Evolutionary conservation across 2,888 invertebrate species (phyloP), one percentile per base, ranked within the genome.

Genomic region (Melinopterus prodromus): DNA sequence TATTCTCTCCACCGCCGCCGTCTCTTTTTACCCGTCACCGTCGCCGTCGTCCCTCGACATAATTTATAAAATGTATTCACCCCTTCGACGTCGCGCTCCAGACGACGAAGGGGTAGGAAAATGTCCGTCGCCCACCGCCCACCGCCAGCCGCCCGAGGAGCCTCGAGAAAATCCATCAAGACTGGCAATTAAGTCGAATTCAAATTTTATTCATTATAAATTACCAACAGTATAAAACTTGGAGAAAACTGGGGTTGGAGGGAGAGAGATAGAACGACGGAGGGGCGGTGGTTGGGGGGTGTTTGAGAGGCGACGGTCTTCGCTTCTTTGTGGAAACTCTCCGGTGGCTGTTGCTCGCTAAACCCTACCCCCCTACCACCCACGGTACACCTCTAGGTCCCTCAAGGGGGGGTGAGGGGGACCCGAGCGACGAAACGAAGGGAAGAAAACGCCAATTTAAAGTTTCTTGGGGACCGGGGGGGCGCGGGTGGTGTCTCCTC

Each of bases 141-240:
- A 69, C 78, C 26, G 86, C 87, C 86, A 85, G 83, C 83, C 82
- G 82, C 79, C 79, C 80, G 76, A 84, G 26, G 15, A 53, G 35
- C 37, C 77, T 71, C 15, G 53, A 86, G 87, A 87, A 88, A 88
- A 89, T 88, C 89, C 88, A 88, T 89, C 89, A 89, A 88, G 88
- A 87, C 88, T 88, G 86, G 89, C 89, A 89, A 89, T 89, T 89
- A 89, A 89, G 88, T 88, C 87, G 88, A 89, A 89, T 89, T 89
- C 88, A 89, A 89, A 89, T 89, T 89, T 89, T 89, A 89, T 89
- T 89, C 89, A 89, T 89, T 89, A 89, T 89, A 89, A 89, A 89
- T 89, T 89, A 88, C 89, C 87, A 69, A 6, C 36, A 72, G 76
- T 53, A 78, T 78, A 77, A 79, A 77, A 79, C 74, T 78, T 81